These are phyloP conservation scores for Gavialis gangeticus DNA, from an alignment of 2,113 vertebrate genomes.

Conservation along the genomic window DNA sequence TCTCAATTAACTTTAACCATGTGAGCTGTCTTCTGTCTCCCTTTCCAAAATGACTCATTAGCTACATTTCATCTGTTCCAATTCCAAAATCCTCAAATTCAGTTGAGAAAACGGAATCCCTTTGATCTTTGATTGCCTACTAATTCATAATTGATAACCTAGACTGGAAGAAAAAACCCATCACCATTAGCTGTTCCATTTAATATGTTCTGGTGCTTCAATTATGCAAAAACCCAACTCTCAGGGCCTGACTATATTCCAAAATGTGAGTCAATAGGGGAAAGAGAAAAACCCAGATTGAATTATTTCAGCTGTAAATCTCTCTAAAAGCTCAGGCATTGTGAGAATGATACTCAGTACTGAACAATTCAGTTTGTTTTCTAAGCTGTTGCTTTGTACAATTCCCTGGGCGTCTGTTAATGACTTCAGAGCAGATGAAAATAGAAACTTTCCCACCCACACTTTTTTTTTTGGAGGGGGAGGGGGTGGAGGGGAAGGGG, in stretches of 20 bases:
- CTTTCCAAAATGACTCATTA: conserved; percentile 55
- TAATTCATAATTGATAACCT: conserved; percentile 74
- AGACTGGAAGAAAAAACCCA: conserved; percentile 40
- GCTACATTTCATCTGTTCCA: conserved; percentile 56
- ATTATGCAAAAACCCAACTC: conserved; percentile 57
- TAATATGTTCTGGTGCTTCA: conserved; percentile 60
- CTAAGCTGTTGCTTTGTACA: conserved; percentile 34
- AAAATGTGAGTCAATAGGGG: conserved; percentile 42
- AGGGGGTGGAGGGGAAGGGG: too few relatives aligned
- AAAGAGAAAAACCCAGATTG: conserved; percentile 27
- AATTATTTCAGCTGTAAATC: conserved; percentile 62
- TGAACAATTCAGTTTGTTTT: conserved; percentile 56
- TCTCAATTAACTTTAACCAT: conserved; percentile 7
- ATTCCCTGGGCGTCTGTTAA: conserved; percentile 37
- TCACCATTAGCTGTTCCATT: conserved; percentile 58
- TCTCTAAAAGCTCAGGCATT: conserved; percentile 42
- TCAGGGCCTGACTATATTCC: conserved; percentile 56
- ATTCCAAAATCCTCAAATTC: conserved; percentile 66
- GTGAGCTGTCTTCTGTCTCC: conserved; percentile 19
- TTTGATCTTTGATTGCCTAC: conserved; percentile 69
- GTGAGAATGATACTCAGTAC: neutral
- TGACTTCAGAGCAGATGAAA: conserved; percentile 21
- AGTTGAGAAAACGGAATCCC: conserved; percentile 55
- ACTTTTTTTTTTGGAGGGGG: neutral
- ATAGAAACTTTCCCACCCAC: neutral